A percentile compares a stretch with the other conserved stretches of the same genome.
Evolutionary conservation across 2,888 invertebrate species (phyloP).

Genomic region (Crocallis elinguaria): DNA sequence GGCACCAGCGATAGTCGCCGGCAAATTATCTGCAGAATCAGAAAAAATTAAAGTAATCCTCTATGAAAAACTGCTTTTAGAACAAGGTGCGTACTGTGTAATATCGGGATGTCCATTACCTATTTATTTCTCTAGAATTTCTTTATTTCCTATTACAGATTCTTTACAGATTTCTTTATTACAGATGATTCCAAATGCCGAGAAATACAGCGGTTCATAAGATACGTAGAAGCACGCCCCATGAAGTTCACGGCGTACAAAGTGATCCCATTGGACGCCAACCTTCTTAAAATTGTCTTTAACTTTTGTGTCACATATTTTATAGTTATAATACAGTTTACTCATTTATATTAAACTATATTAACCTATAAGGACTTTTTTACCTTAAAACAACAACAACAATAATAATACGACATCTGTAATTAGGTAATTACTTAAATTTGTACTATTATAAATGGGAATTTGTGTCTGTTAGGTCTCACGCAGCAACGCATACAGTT

Average conservation of each 20-base stretch:
- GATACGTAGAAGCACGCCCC: slow-evolving; percentile 22
- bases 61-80: not conserved
- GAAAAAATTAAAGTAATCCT: not conserved
- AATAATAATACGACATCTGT: no score
- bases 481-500: no score
- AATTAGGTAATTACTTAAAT: no score
- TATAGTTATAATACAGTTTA: slow-evolving; percentile 12
- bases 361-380: no score
- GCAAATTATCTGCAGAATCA: not conserved
- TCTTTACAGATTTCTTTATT: no score
- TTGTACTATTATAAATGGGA: no score
- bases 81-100: not conserved
- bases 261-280: slow-evolving; percentile 12
- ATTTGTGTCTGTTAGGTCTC: no score
- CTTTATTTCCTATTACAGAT: no score
- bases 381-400: no score
- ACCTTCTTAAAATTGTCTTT: not conserved
- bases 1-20: not conserved
- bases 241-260: slow-evolving; percentile 7
- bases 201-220: not conserved
- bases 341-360: slow-evolving; percentile 2
- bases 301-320: slow-evolving; percentile 15
- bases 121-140: no score
- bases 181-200: no score
- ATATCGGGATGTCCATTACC: no score